Evolutionary conservation across 2,888 invertebrate species (phyloP).

Genomic region (Peribatodes rhomboidaria): DNA sequence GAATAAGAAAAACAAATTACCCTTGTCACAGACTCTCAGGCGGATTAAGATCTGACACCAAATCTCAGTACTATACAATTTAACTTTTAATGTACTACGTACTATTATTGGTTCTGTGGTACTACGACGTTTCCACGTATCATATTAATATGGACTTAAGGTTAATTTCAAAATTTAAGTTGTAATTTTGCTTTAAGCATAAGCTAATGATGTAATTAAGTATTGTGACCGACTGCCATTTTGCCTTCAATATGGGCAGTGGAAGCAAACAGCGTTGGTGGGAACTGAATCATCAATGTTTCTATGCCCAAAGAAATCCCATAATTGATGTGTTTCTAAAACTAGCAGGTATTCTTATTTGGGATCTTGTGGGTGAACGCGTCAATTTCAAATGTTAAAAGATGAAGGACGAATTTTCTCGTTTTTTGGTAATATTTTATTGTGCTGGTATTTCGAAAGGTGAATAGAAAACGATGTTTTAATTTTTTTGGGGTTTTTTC

Average conservation of each 20-base stretch:
- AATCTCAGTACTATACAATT: too few relatives aligned
- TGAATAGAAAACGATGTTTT: neutral
- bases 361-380: constrained; percentile 50
- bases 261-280: constrained; percentile 24
- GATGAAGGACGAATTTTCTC: constrained; percentile 48
- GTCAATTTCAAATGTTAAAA: constrained; percentile 30
- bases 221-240: constrained; percentile 17
- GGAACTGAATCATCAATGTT: constrained; percentile 40
- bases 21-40: too few relatives aligned
- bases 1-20: too few relatives aligned
- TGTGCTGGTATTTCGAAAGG: constrained; percentile 19
- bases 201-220: constrained; percentile 3
- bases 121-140: too few relatives aligned
- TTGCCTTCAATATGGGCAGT: constrained; percentile 2
- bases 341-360: constrained; percentile 36
- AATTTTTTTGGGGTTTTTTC: neutral
- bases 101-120: too few relatives aligned
- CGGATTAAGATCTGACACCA: too few relatives aligned
- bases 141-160: neutral
- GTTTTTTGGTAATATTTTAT: constrained; percentile 7
- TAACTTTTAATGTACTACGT: too few relatives aligned
- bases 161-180: neutral
- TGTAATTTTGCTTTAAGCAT: neutral
- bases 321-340: constrained; percentile 36
- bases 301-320: constrained; percentile 34